A percentile compares a stretch with the other conserved stretches of the same genome.
Evolutionary conservation across 2,113 vertebrate genomes (phyloP).

Genomic region (Eubucco bourcierii): DNA sequence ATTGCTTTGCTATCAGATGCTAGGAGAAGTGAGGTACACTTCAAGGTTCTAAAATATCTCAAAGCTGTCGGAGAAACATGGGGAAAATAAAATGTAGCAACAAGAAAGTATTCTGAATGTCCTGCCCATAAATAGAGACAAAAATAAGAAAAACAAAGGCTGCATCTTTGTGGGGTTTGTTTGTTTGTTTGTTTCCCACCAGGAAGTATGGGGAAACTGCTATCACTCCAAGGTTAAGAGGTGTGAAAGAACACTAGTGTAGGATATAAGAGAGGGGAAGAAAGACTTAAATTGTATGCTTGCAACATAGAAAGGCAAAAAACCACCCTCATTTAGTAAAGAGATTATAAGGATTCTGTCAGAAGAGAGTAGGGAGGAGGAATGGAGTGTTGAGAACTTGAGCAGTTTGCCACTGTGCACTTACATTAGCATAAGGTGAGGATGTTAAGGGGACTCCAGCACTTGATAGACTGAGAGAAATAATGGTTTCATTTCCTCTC

Average conservation of each 20-base stretch:
- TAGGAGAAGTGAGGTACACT: neutral
- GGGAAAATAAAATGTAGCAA: neutral
- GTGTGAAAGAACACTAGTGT: neutral
- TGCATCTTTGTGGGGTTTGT: neutral
- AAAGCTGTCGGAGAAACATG: neutral
- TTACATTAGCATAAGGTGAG: neutral
- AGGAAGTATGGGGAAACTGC: neutral
- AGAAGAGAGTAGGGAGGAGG: neutral
- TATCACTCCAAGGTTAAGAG: neutral
- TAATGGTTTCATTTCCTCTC: neutral
- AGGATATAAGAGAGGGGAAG: neutral
- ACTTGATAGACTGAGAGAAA: neutral
- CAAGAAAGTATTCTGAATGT: neutral
- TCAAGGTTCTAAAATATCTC: neutral
- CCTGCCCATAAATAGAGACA: neutral
- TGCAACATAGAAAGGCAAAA: neutral
- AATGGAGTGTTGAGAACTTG: neutral
- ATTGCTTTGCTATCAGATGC: neutral
- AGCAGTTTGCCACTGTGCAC: neutral
- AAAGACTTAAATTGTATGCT: neutral
- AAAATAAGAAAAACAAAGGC: neutral
- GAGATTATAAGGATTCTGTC: neutral
- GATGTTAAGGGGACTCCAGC: neutral
- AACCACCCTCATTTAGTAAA: neutral
- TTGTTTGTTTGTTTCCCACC: neutral